These are phyloP conservation scores for Perca flavescens DNA, from an alignment of 2,113 vertebrate genomes.

Conservation along the genomic window DNA sequence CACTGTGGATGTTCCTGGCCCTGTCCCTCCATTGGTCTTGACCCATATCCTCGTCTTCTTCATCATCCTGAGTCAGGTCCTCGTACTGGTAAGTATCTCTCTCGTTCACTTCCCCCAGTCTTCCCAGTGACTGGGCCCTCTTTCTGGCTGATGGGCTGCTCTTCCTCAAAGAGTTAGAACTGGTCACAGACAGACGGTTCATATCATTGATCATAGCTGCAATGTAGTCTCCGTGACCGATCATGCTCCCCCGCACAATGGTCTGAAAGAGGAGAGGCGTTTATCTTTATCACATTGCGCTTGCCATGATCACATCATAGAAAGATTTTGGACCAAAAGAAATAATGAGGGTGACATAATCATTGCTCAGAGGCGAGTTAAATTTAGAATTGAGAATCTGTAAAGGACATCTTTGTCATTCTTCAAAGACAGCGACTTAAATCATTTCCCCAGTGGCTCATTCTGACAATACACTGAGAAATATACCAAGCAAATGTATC, in stretches of 20 bases:
- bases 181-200: conserved; percentile 95
- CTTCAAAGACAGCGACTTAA: conserved; percentile 54
- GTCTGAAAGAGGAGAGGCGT: conserved; percentile 85
- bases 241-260: conserved; percentile 93
- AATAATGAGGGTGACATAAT: conserved; percentile 67
- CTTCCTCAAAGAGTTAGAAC: conserved; percentile 94
- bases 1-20: conserved; percentile 86
- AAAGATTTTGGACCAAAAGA: conserved; percentile 50
- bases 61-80: conserved; percentile 86
- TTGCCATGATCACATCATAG: conserved; percentile 45
- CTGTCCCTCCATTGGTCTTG: conserved; percentile 90
- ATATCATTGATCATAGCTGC: conserved; percentile 94
- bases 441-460: conserved; percentile 49
- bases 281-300: conserved; percentile 52
- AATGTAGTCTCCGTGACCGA: conserved; percentile 94
- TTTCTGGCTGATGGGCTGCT: conserved; percentile 91
- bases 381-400: conserved; percentile 73
- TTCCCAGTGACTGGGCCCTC: conserved; percentile 93
- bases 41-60: conserved; percentile 73
- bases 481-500: conserved; percentile 37
- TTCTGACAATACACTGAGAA: conserved; percentile 50
- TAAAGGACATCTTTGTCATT: conserved; percentile 68
- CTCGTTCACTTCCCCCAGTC: conserved; percentile 92
- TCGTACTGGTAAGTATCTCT: conserved; percentile 91
- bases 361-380: conserved; percentile 67